Evolutionary conservation across 2,113 vertebrate species (phyloP), one percentile per base, ranked within the genome.

Genomic region (Pitta sordida): DNA sequence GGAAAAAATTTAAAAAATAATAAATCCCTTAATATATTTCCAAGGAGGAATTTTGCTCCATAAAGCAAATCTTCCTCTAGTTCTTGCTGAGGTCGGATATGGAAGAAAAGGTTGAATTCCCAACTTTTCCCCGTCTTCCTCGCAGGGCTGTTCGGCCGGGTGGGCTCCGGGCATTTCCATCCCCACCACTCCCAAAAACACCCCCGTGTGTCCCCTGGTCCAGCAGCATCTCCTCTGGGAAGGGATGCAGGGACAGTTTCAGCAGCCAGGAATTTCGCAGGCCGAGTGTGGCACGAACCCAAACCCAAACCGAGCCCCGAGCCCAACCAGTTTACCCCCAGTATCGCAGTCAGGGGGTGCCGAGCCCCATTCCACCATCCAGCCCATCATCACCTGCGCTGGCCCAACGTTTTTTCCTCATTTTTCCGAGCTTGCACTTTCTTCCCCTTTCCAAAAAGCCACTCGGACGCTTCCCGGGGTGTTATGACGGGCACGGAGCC

Each of bases 41-140:
- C 69, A 37, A 70, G 22, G 43, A 86, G 78, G 92, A 59, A 89
- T 95, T 93, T 82, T 68, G 73, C 87, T 89, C 76, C 7, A 8
- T 19, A 69, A 75, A 94, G 94, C 69, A 51, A 62, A 58, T 91
- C 49, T 81, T 69, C 51, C 77, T 39, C 73, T 36, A 34, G 27
- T 68, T 68, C 63, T 59, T 10, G 53, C 43, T 12, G 75, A 82
- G 88, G 88, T 65, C 3, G 10, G 34, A 41, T 11, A 11, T 22
- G 49, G 36, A 91, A 68, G 41, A 32, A 63, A 70, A 75, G 84
- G 56, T 1, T 78, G 24, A 10, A 89, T 78, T 70, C 74, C 56
- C 84, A 96, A 93, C 94, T 94, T 94, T 91, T 91, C 36, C 62
- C 48, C 8, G 21, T 74, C 15, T 37, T 65, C 67, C 79, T 70